Conservation (phyloP, 1,140 invertebrate genomes). For the Drosophila nigrodunni region DNA sequence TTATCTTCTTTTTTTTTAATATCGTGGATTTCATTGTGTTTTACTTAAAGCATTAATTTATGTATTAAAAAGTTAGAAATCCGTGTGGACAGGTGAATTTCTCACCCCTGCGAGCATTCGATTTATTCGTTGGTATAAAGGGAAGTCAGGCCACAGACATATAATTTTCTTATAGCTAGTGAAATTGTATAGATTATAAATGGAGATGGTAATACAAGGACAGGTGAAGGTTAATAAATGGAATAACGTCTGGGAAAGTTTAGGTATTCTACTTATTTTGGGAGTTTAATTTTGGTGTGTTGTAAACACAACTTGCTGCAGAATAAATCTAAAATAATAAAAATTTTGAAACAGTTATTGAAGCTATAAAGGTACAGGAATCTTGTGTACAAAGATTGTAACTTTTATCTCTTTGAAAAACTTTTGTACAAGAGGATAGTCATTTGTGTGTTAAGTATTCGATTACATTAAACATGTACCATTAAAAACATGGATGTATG, state of each 20-base stretch:
- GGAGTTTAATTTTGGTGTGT: not conserved
- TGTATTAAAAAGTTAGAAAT: constrained; percentile 81
- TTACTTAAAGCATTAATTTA: constrained; percentile 76
- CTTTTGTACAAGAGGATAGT: no score
- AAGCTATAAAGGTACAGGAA: no score
- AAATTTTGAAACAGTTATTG: no score
- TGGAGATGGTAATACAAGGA: constrained; percentile 34
- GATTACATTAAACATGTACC: no score
- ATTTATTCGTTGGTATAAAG: not conserved
- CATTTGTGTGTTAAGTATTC: no score
- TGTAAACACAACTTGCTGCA: not conserved
- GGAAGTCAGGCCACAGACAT: constrained; percentile 36
- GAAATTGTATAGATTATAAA: constrained; percentile 51
- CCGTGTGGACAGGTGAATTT: constrained; percentile 81
- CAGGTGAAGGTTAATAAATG: constrained; percentile 32
- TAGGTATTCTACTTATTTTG: no score
- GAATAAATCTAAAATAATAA: no score
- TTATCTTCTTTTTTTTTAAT: constrained; percentile 70
- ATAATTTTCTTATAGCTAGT: constrained; percentile 54
- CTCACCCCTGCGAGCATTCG: constrained; percentile 6
- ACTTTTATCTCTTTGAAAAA: no score
- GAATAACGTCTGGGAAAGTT: constrained; percentile 17
- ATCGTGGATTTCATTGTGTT: constrained; percentile 66
- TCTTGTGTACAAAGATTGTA: no score
- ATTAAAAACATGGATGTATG: no score